phyloP scores from a whole-genome alignment of 2,113 vertebrate genomes.

The Saccopteryx bilineata region DNA sequence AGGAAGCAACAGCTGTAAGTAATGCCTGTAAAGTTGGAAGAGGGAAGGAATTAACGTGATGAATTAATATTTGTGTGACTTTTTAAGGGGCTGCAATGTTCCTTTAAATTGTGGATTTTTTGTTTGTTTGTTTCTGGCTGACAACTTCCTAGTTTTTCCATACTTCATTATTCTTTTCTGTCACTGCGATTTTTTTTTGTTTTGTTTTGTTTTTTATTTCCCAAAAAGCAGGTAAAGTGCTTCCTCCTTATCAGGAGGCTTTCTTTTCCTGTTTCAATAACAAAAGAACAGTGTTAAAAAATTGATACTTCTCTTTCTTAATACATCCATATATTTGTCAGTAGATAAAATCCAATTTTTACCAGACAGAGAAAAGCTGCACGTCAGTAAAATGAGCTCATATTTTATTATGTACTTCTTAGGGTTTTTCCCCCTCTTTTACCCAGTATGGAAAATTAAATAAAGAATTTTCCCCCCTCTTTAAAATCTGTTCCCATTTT shows the following conservation, averaged over 20 bases:
- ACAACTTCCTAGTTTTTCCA: constrained; percentile 75
- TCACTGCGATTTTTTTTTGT: constrained; percentile 11
- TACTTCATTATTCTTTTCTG: constrained; percentile 77
- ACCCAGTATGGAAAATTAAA: constrained; percentile 34
- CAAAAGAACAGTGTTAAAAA: constrained; percentile 77
- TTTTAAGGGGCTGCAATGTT: constrained; percentile 75
- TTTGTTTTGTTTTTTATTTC: constrained; percentile 78
- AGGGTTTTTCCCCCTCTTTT: not conserved
- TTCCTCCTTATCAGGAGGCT: constrained; percentile 78
- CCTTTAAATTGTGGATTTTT: constrained; percentile 67
- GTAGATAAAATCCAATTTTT: constrained; percentile 58
- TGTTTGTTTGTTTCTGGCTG: constrained; percentile 61
- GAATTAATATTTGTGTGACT: constrained; percentile 58
- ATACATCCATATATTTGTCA: constrained; percentile 46
- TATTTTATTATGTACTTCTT: not conserved
- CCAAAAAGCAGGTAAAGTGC: constrained; percentile 77
- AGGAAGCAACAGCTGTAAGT: constrained; percentile 61
- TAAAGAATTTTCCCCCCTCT: not conserved
- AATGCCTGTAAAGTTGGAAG: constrained; percentile 47
- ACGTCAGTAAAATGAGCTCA: constrained; percentile 33
- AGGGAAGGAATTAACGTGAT: constrained; percentile 62
- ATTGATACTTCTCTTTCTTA: constrained; percentile 51
- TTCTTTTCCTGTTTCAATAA: constrained; percentile 82
- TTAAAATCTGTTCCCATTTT: constrained; percentile 34
- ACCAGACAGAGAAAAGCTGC: constrained; percentile 12